These are phyloP conservation scores for Noctuana brunneofusca DNA, from an alignment of 2,888 invertebrate genomes.

Conservation along the genomic window DNA sequence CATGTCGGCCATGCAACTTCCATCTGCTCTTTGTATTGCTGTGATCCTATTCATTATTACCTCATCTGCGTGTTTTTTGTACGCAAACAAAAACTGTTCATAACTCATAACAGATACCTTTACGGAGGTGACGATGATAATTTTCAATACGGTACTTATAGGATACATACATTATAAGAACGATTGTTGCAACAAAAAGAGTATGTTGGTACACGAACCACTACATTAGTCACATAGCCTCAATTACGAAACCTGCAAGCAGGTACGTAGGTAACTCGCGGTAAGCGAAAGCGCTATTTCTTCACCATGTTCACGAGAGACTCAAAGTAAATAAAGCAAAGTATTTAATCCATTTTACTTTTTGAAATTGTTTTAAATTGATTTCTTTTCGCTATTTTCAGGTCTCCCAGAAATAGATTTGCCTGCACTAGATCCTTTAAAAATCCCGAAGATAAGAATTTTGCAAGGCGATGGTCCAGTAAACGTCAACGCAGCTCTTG, in stretches of 20 bases:
- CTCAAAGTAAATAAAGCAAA: too few species aligned
- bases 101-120: too few species aligned
- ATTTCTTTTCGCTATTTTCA: conserved; percentile 40
- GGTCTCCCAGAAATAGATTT: conserved; percentile 83
- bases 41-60: conserved; percentile 55
- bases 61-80: conserved; percentile 44
- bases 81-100: conserved; percentile 12
- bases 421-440: conserved; percentile 85
- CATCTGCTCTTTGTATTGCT: conserved; percentile 43
- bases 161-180: conserved; percentile 1
- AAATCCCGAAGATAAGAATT: conserved; percentile 85
- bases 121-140: not conserved
- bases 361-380: conserved; percentile 10
- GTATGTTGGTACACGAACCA: conserved; percentile 55
- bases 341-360: too few species aligned
- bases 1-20: conserved; percentile 42
- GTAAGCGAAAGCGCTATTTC: conserved; percentile 81
- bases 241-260: conserved; percentile 73
- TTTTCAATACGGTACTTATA: not conserved
- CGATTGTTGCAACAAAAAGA: conserved; percentile 40
- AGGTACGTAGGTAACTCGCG: conserved; percentile 68
- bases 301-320: conserved; percentile 67
- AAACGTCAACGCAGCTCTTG: conserved; percentile 86
- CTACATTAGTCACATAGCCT: conserved; percentile 68
- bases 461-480: conserved; percentile 87